Percentiles rank a stretch among this genome's conserved stretches.
These are phyloP conservation scores for Eurystomus gularis DNA, from an alignment of 2,113 vertebrate species.

Conservation along the genomic window DNA sequence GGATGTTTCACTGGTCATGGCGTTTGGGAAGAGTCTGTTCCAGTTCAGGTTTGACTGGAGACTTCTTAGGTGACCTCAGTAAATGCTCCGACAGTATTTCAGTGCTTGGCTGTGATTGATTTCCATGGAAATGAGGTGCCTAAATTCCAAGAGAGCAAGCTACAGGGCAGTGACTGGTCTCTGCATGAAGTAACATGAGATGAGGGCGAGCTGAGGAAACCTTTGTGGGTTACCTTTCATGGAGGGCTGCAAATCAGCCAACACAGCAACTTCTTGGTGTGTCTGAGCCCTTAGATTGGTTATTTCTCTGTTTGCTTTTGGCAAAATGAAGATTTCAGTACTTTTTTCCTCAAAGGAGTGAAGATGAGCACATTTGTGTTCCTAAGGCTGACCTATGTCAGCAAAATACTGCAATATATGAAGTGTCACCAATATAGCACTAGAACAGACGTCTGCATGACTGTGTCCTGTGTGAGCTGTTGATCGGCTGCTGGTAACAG, in stretches of 20 bases:
- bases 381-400: neutral
- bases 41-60: neutral
- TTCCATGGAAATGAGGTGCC: neutral
- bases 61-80: neutral
- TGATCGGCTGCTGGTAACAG: neutral
- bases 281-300: neutral
- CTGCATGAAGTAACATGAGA: fast-evolving
- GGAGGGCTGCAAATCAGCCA: neutral
- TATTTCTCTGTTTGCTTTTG: neutral
- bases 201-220: neutral
- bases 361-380: neutral
- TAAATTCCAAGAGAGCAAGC: neutral
- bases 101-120: neutral
- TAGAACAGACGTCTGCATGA: neutral
- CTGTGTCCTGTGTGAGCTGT: neutral
- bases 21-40: neutral
- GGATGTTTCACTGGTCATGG: neutral
- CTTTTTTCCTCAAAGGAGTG: neutral
- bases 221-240: neutral
- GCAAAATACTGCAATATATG: neutral
- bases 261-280: neutral
- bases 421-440: neutral
- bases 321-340: neutral
- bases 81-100: neutral
- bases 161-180: neutral